Conservation (phyloP, 2,113 vertebrate species). For the Saccopteryx leptura region DNA sequence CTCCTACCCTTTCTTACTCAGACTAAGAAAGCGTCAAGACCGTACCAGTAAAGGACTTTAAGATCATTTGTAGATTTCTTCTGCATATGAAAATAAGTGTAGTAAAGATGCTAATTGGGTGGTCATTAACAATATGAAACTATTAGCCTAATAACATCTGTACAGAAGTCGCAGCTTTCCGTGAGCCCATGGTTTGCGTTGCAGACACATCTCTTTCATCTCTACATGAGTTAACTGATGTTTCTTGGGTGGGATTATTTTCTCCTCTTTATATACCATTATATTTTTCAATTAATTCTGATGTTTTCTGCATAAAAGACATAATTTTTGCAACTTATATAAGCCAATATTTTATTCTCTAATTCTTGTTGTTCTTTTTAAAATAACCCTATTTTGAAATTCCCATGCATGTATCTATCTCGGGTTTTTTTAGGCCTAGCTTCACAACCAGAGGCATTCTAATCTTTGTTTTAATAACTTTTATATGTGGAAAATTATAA, state of each 20-base stretch:
- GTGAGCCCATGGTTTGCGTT: not conserved
- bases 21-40: not conserved
- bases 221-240: not conserved
- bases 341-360: not conserved
- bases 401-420: not conserved
- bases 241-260: not conserved
- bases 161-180: constrained; percentile 25
- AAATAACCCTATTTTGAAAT: constrained; percentile 23
- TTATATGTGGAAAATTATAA: constrained; percentile 37
- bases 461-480: constrained; percentile 19
- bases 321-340: not conserved
- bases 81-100: not conserved
- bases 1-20: not conserved
- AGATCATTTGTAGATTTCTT: not conserved
- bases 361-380: not conserved
- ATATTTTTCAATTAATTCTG: not conserved
- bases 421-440: constrained; percentile 6
- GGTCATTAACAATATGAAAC: not conserved
- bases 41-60: not conserved
- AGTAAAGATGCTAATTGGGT: not conserved
- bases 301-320: constrained; percentile 11
- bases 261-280: not conserved
- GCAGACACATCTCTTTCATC: constrained; percentile 1
- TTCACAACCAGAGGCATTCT: not conserved
- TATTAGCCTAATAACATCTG: not conserved